These are phyloP conservation scores for Saguinus midas DNA, from an alignment of 2,113 vertebrate species.

Conservation along the genomic window DNA sequence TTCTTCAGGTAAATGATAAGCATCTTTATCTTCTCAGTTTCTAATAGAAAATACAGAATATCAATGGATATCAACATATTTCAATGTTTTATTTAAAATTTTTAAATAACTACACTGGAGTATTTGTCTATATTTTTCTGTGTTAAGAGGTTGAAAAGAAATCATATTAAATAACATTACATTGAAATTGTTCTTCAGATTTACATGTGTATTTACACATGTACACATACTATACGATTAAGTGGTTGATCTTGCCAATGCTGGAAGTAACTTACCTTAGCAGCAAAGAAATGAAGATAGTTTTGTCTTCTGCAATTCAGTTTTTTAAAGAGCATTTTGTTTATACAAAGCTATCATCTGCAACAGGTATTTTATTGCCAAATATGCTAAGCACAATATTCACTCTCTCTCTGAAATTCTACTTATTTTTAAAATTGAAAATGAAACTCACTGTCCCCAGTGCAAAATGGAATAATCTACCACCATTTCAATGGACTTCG, in stretches of 20 bases:
- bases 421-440: neutral
- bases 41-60: constrained; percentile 66
- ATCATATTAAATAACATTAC: neutral
- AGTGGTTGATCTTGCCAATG: neutral
- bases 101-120: neutral
- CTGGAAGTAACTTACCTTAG: neutral
- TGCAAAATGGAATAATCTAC: constrained; percentile 75
- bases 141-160: neutral
- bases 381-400: neutral
- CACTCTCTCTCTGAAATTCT: neutral
- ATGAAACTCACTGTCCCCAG: neutral
- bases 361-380: neutral
- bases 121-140: neutral
- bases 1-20: constrained; percentile 82
- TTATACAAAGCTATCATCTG: neutral
- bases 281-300: neutral
- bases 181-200: neutral
- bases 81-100: neutral
- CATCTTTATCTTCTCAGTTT: constrained; percentile 72
- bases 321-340: neutral
- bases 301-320: neutral
- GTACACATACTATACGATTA: neutral
- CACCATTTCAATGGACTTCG: constrained; percentile 64
- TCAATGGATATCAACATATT: neutral
- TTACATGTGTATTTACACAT: neutral